Percentiles rank a stretch among this genome's conserved stretches.
phyloP scores from a whole-genome alignment of 2,113 vertebrate species.

The Ceyx cyanopectus region DNA sequence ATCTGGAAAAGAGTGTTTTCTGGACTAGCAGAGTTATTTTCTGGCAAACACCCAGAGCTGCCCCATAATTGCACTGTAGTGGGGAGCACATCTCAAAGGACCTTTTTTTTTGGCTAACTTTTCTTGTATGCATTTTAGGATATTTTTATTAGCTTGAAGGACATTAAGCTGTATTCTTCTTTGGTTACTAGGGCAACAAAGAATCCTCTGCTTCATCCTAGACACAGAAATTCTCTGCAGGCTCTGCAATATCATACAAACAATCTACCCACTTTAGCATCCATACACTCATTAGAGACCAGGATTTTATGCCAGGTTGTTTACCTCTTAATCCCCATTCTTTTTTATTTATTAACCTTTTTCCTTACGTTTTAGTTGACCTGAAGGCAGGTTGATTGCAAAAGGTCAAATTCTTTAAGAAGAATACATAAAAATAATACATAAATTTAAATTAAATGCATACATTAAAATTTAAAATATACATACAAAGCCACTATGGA shows the following conservation, averaged over 20 bases:
- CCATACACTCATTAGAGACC: background rate
- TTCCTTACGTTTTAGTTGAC: background rate
- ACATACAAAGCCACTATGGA: too few relatives aligned
- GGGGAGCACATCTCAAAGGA: background rate
- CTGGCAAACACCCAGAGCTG: background rate
- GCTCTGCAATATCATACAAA: background rate
- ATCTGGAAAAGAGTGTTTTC: background rate
- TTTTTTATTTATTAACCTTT: background rate
- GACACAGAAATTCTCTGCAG: background rate
- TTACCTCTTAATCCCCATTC: background rate
- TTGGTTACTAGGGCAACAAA: constrained; percentile 53
- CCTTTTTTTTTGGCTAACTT: background rate
- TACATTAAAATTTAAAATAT: too few relatives aligned
- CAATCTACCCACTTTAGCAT: background rate
- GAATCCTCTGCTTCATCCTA: background rate
- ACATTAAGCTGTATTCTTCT: constrained; percentile 24
- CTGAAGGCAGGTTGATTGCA: background rate
- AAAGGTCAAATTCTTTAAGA: background rate
- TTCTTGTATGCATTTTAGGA: background rate
- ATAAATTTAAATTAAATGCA: too few relatives aligned
- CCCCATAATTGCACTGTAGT: background rate
- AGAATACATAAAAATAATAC: too few relatives aligned
- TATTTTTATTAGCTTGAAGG: constrained; percentile 57
- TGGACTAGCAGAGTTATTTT: background rate
- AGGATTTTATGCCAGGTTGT: background rate